Base-by-base conservation (phyloP, 2,113 vertebrate species). In the Varanus komodoensis region DNA sequence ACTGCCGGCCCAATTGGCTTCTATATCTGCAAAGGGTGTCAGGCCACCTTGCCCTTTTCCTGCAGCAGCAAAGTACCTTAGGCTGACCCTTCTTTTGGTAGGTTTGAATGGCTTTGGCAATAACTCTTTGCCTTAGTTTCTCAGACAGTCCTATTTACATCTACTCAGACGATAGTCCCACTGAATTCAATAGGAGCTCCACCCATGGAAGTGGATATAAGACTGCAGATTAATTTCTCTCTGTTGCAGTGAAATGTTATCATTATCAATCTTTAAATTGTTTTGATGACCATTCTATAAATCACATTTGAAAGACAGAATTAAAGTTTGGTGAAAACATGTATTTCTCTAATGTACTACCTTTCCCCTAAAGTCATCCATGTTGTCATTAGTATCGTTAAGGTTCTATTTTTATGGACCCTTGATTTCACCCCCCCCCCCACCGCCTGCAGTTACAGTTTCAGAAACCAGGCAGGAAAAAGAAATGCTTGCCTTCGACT, bases 401-500 rank as follows among this genome's bases (percentile, higher is more conserved):
- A 93, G 67, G 64, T 91, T 91, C 54, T 27, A 84, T 92, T 93
- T 94, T 91, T 71, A 90, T 81, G 0, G 48, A 88, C 27, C 48
- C 89, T 84, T 90, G 89, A 96, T 95, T 95, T 89, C 7, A 2
- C 67, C 9, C 44, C 14, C 14, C 23, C 34, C 81, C 57, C 9
- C 52, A 12, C 34, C 29, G 1, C 68, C 3, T 95, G 87, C 29
- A 86, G 88, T 71, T 88, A 81, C 81, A 86, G 77, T 14, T 64
- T 91, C 74, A 95, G 92, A 89, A 90, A 87, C 21, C 34, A 89
- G 52, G 21, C 21, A 54, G 57, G 61, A 75, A 15, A 83, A 17
- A 78, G 52, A 94, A 92, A 93, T 71, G 74, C 61, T 88, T 91
- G 88, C 88, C 81, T 73, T 48, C 84, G 89, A 93, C 86, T 91